A percentile compares a stretch with the other conserved stretches of the same genome.
Evolutionary conservation across 1,140 invertebrate species (phyloP).

Genomic region (Drosophila asahinai): DNA sequence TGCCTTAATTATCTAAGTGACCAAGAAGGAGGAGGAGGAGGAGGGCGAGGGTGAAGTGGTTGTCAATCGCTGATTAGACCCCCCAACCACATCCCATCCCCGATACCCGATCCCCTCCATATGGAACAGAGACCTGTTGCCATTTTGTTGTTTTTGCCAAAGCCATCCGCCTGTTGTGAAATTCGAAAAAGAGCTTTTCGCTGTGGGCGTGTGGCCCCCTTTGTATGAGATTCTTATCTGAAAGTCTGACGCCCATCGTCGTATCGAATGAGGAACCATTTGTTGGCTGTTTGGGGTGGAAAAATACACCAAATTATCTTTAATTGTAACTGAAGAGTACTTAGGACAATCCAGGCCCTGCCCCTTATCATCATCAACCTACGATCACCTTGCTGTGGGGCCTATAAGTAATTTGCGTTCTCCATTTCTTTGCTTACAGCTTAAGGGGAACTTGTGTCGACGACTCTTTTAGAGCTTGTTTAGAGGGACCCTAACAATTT

Average conservation of each 20-base stretch:
- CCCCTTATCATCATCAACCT: background rate
- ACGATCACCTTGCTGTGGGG: constrained; percentile 17
- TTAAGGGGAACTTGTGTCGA: constrained; percentile 83
- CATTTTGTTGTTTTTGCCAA: constrained; percentile 53
- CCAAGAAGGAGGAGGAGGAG: background rate
- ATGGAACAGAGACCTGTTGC: constrained; percentile 52
- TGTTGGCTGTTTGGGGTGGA: background rate
- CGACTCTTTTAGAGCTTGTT: constrained; percentile 85
- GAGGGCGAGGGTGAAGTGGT: constrained; percentile 10
- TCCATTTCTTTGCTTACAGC: constrained; percentile 69
- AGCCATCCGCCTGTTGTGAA: constrained; percentile 60
- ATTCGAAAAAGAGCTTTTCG: constrained; percentile 66
- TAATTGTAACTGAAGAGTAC: constrained; percentile 34
- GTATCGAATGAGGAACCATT: constrained; percentile 48
- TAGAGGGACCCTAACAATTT: constrained; percentile 84
- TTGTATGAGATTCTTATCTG: constrained; percentile 27
- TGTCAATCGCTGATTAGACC: constrained; percentile 63
- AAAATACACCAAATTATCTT: constrained; percentile 32
- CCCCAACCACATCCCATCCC: background rate
- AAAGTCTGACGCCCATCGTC: background rate
- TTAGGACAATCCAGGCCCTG: background rate
- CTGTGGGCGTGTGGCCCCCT: background rate
- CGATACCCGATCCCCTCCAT: background rate
- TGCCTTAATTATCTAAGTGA: constrained; percentile 56
- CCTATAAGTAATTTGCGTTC: constrained; percentile 56